Base-by-base conservation (phyloP, 30 jellyfish, hydroid and myxozoan species). In the Catostylus mosaicus region DNA sequence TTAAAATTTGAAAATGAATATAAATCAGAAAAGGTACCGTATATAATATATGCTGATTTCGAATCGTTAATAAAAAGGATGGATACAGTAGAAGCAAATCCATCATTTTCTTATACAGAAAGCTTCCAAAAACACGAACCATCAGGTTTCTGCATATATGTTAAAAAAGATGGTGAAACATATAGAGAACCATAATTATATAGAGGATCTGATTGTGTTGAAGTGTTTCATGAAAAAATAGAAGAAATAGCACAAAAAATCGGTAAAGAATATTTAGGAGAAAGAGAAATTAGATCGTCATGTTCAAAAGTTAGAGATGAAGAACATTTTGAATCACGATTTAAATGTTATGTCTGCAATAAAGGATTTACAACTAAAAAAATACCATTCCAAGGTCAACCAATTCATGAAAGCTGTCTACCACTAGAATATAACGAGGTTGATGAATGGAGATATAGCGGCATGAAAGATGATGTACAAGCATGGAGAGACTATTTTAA, bases 191-290 rank as follows among this genome's bases (percentile, higher is more conserved):
- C 69, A 56, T 8, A 4, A 3, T 9, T 56, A 4, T 65, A 65
- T 65, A 30, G 78, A 30, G 78, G 78, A 18, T 65, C 10, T 6
- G 50, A 65, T 14, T 22, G 52, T 18, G 78, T 31, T 30, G 11
- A 65, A 35, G 54, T 16, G 6, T 65, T 65, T 65, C 30, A 20
- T 3, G 50, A 65, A 4, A 29, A 5, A 4, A 35, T 65, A 6
- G 78, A 65, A 35, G 34, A 65, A 35, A 61, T 6, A 65, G 51
- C 23, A 18, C 10, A 12, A 6, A 22, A 35, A 5, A 30, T 65
- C 14, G 10, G 26, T 31, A 62, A 65, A 6, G 19, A 4, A 4
- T 19, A 19, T 9, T 4, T 4, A 56, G 24, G 19, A 6, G 7
- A 19, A 19, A 20, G 5, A 27, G 34, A 9, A 56, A 6, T 56